phyloP scores from a whole-genome alignment of 2,888 invertebrate genomes.

The Scotopteryx bipunctaria region DNA sequence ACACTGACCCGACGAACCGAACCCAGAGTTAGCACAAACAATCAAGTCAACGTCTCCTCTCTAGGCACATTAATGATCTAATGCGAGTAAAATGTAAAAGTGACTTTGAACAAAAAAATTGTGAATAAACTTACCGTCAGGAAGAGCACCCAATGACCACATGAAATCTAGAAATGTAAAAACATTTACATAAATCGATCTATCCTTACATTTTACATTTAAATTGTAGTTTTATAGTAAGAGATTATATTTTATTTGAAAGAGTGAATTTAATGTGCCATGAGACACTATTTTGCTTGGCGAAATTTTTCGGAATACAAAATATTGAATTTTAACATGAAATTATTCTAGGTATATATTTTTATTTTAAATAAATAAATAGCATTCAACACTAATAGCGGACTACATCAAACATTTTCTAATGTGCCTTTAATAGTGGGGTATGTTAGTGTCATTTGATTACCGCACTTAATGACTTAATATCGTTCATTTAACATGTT shows the following conservation, averaged over 20 bases:
- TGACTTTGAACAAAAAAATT: conserved; percentile 63
- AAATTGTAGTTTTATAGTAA: conserved; percentile 57
- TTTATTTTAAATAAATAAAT: conserved; percentile 59
- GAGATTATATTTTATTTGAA: conserved; percentile 54
- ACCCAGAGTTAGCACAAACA: conserved; percentile 49
- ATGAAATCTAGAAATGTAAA: conserved; percentile 96
- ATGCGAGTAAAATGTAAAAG: conserved; percentile 61
- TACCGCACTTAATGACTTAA: conserved; percentile 51
- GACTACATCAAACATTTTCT: conserved; percentile 65
- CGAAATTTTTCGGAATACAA: conserved; percentile 59
- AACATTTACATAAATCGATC: conserved; percentile 83
- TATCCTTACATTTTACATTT: conserved; percentile 75
- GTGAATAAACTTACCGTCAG: conserved; percentile 93
- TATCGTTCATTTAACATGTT: conserved; percentile 64
- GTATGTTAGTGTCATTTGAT: conserved; percentile 70
- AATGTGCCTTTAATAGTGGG: conserved; percentile 64
- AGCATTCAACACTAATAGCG: conserved; percentile 65
- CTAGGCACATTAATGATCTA: conserved; percentile 52
- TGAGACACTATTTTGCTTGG: conserved; percentile 84
- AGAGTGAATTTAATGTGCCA: conserved; percentile 60
- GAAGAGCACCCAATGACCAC: conserved; percentile 99
- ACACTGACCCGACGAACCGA: conserved; percentile 22
- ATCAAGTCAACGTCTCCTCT: conserved; percentile 29
- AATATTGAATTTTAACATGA: conserved; percentile 53
- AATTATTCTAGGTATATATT: conserved; percentile 47